Conservation (phyloP, 2,113 vertebrate genomes). For the Sterrhoptilus dennistouni region DNA sequence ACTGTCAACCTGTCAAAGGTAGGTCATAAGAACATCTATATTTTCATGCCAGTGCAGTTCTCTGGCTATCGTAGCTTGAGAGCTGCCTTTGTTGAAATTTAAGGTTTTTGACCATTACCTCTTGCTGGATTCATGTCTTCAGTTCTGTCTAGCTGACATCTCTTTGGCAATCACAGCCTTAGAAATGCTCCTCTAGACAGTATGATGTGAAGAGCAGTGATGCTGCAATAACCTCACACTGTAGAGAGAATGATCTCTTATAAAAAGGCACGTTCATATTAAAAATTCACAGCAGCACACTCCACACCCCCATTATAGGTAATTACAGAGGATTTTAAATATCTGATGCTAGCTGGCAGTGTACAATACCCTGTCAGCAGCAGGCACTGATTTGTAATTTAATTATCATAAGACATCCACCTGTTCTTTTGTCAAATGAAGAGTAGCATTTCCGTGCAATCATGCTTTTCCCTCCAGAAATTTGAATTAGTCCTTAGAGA, state of each 20-base stretch:
- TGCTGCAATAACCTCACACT: not conserved
- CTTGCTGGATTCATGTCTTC: not conserved
- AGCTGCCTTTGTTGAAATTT: not conserved
- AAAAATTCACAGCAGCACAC: constrained; percentile 66
- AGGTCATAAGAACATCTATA: not conserved
- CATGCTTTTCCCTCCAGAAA: constrained; percentile 38
- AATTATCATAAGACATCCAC: constrained; percentile 78
- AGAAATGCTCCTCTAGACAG: not conserved
- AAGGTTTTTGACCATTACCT: not conserved
- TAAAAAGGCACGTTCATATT: constrained; percentile 42
- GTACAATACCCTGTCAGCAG: constrained; percentile 72
- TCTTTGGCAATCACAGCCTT: not conserved
- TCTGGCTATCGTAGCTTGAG: not conserved
- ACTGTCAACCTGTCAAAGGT: not conserved
- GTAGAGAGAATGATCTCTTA: constrained; percentile 22
- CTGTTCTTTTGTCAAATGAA: constrained; percentile 70
- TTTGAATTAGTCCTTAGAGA: constrained; percentile 18
- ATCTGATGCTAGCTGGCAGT: constrained; percentile 69
- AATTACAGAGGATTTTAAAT: constrained; percentile 79
- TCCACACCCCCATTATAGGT: constrained; percentile 67
- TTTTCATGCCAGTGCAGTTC: not conserved
- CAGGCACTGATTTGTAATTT: constrained; percentile 77
- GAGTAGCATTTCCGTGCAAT: constrained; percentile 58
- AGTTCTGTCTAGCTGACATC: not conserved
- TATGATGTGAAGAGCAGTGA: not conserved